Percentiles rank a stretch among this genome's conserved stretches.
These are phyloP conservation scores for Patella ulyssiponensis DNA, from an alignment of 2,888 invertebrate genomes.

Conservation along the genomic window DNA sequence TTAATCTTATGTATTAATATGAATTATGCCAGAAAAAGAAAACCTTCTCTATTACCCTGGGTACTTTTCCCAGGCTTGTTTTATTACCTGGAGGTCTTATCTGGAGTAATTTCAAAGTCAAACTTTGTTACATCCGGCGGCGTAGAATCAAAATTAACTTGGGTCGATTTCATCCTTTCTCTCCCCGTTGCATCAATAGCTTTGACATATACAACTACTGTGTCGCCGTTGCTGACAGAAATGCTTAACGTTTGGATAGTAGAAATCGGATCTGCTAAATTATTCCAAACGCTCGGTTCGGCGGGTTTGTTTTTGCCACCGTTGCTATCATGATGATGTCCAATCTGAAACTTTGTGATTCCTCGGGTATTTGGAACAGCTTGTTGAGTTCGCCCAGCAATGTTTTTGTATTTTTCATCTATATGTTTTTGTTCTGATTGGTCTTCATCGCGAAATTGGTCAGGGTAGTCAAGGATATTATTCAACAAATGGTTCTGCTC, in stretches of 20 bases:
- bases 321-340: conserved; percentile 14
- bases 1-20: too few relatives aligned
- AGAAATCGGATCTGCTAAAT: conserved; percentile 6
- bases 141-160: conserved; percentile 39
- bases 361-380: conserved; percentile 43
- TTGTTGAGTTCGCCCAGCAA: conserved; percentile 38
- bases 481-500: conserved; percentile 38
- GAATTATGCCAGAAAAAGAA: too few relatives aligned
- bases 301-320: conserved; percentile 15
- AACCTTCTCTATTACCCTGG: too few relatives aligned
- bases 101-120: not conserved
- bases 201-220: conserved; percentile 41
- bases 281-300: conserved; percentile 26
- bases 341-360: conserved; percentile 41
- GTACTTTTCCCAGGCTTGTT: too few relatives aligned
- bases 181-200: conserved; percentile 41
- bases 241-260: not conserved
- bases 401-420: conserved; percentile 4
- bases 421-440: not conserved
- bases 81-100: too few relatives aligned
- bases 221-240: conserved; percentile 28
- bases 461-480: conserved; percentile 34
- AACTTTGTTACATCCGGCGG: conserved; percentile 19
- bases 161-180: conserved; percentile 24
- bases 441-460: conserved; percentile 30